Percentiles rank a stretch among this genome's conserved stretches.
Evolutionary conservation across 2,888 invertebrate species (phyloP).

Genomic region (Salpingus planirostris): DNA sequence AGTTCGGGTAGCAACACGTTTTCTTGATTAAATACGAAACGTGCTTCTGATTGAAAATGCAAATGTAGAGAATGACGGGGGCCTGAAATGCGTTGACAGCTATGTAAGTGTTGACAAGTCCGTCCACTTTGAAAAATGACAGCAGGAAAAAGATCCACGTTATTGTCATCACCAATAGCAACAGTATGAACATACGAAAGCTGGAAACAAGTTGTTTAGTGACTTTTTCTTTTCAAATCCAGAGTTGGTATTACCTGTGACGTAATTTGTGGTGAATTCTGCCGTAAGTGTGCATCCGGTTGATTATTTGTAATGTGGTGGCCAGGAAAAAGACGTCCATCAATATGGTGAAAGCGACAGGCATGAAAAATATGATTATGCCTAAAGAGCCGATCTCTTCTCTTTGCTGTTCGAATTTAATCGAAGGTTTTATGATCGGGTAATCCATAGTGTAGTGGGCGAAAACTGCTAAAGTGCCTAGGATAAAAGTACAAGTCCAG

Average conservation of each 20-base stretch:
- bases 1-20: conserved; percentile 63
- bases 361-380: conserved; percentile 74
- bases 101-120: conserved; percentile 64
- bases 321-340: conserved; percentile 72
- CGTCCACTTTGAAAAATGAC: conserved; percentile 66
- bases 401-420: conserved; percentile 46
- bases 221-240: neutral
- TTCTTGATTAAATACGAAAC: conserved; percentile 71
- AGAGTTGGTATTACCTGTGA: conserved; percentile 70
- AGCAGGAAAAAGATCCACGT: conserved; percentile 70
- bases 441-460: conserved; percentile 74
- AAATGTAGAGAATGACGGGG: conserved; percentile 65
- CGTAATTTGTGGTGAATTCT: conserved; percentile 79
- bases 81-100: conserved; percentile 69
- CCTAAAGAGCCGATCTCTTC: conserved; percentile 74
- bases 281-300: conserved; percentile 73
- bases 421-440: conserved; percentile 47
- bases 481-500: conserved; percentile 63
- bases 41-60: conserved; percentile 68
- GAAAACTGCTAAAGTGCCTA: conserved; percentile 68
- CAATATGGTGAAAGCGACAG: conserved; percentile 69
- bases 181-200: conserved; percentile 68
- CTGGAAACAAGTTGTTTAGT: conserved; percentile 44
- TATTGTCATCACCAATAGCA: conserved; percentile 65
- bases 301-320: conserved; percentile 70